phyloP scores from a whole-genome alignment of 1,140 invertebrate species.

The Drosophila albomicans region DNA sequence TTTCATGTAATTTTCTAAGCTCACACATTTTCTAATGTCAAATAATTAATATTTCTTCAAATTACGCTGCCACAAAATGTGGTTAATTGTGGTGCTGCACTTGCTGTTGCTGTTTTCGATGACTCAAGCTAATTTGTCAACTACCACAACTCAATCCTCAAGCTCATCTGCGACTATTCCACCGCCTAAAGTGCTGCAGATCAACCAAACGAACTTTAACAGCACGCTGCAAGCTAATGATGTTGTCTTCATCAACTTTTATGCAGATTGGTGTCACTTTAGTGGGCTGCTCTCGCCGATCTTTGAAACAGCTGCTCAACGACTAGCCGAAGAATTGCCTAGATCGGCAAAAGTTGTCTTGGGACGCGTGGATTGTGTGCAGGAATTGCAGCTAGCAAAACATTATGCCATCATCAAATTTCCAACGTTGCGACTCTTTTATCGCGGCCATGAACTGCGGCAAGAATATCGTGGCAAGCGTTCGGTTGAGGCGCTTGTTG shows the following conservation, averaged over 20 bases:
- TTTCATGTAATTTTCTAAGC: slow-evolving; percentile 1
- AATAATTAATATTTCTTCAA: background rate
- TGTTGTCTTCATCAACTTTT: slow-evolving; percentile 62
- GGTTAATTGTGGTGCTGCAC: slow-evolving; percentile 6
- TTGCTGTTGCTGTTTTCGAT: background rate
- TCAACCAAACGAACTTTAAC: slow-evolving; percentile 48
- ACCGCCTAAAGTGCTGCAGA: slow-evolving; percentile 31
- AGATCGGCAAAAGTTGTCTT: slow-evolving; percentile 31
- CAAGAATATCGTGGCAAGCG: slow-evolving; percentile 58
- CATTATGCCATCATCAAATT: slow-evolving; percentile 53
- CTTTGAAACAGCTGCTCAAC: slow-evolving; percentile 47
- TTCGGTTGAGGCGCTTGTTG: slow-evolving; percentile 39
- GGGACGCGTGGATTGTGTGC: slow-evolving; percentile 53
- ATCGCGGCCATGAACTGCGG: slow-evolving; percentile 40
- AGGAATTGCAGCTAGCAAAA: slow-evolving; percentile 25
- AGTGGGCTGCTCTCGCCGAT: slow-evolving; percentile 46
- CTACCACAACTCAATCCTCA: background rate
- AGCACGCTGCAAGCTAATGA: slow-evolving; percentile 36
- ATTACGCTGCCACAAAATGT: slow-evolving; percentile 9
- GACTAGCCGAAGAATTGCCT: slow-evolving; percentile 23
- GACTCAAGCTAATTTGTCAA: background rate
- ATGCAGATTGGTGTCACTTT: slow-evolving; percentile 68
- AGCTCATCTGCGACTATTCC: background rate
- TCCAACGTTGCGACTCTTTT: slow-evolving; percentile 53
- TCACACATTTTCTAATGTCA: slow-evolving; percentile 5